Conservation (phyloP, 2,797 vertebrate species). For the Tachyglossus aculeatus region DNA sequence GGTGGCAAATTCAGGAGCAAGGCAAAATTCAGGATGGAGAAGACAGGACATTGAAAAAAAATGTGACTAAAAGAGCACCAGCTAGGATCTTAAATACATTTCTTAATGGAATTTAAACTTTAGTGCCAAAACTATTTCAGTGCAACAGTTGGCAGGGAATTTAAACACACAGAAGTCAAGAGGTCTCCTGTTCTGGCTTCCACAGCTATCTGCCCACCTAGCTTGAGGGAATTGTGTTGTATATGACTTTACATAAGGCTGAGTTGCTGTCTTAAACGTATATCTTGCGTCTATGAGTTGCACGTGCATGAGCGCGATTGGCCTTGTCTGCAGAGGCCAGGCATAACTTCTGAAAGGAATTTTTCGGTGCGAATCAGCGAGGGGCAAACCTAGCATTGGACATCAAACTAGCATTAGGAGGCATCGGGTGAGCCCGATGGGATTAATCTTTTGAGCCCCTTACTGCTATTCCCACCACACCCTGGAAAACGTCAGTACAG, state of each 20-base stretch:
- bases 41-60: not conserved
- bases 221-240: not conserved
- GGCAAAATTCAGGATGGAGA: not conserved
- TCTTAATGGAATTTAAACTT: too few species aligned
- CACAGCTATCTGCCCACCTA: not conserved
- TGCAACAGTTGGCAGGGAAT: not conserved
- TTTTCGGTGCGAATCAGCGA: too few species aligned
- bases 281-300: not conserved
- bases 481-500: too few species aligned
- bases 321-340: too few species aligned
- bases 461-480: too few species aligned
- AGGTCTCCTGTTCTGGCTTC: not conserved
- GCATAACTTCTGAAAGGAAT: conserved; percentile 9
- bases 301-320: not conserved
- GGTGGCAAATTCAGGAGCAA: not conserved
- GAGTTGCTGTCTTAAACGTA: not conserved
- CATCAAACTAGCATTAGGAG: too few species aligned
- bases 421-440: too few species aligned
- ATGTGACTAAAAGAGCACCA: too few species aligned
- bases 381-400: too few species aligned
- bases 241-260: not conserved
- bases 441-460: too few species aligned
- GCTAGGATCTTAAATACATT: too few species aligned
- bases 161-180: not conserved
- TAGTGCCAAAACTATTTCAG: too few species aligned